A percentile compares a stretch with the other conserved stretches of the same genome.
These are phyloP conservation scores for Pollenia griseotomentosa DNA, from an alignment of 2,888 invertebrate species.

Conservation along the genomic window DNA sequence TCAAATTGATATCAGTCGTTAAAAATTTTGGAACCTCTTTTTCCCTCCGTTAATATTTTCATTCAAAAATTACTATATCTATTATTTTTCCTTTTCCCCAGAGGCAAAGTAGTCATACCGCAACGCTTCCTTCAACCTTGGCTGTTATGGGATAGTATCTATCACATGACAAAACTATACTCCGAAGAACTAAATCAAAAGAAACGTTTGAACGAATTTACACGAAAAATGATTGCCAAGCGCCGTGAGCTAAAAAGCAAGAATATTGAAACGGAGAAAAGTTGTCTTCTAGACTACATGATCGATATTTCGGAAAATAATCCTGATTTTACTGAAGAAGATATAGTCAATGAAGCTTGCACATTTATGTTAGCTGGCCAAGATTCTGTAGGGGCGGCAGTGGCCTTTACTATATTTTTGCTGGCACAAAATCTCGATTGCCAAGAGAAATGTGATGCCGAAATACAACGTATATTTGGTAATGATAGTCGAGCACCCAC, in stretches of 20 bases:
- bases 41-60: no score
- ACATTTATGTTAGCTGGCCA: constrained; percentile 88
- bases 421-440: constrained; percentile 85
- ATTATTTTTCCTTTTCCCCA: constrained; percentile 76
- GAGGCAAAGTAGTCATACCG: constrained; percentile 85
- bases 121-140: constrained; percentile 86
- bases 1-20: no score
- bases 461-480: constrained; percentile 84
- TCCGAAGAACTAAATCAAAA: constrained; percentile 85
- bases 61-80: no score
- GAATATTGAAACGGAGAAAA: constrained; percentile 77
- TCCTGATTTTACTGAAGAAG: constrained; percentile 85
- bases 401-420: constrained; percentile 86
- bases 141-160: constrained; percentile 86
- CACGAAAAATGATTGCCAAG: constrained; percentile 83
- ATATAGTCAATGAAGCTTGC: constrained; percentile 86
- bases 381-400: constrained; percentile 86
- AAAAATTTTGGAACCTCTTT: no score
- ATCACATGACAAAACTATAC: constrained; percentile 85
- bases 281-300: constrained; percentile 85
- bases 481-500: constrained; percentile 84
- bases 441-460: constrained; percentile 84
- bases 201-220: constrained; percentile 84
- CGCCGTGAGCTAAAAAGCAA: constrained; percentile 79
- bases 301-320: constrained; percentile 85